phyloP scores from a whole-genome alignment of 2,113 vertebrate species.

The Pyrgilauda ruficollis region DNA sequence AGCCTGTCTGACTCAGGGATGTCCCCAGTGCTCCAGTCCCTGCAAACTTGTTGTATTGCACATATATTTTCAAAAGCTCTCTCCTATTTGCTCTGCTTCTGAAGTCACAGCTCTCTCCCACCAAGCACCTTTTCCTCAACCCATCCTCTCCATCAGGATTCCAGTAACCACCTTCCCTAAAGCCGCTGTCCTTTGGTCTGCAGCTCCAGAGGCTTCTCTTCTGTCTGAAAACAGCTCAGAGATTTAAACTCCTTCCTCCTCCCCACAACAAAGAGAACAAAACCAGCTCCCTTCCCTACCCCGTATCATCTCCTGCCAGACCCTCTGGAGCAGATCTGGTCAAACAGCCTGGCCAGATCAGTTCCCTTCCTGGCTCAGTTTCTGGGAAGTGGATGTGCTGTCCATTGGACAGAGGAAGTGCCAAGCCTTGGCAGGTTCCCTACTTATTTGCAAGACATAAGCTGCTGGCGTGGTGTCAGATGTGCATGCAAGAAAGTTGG shows the following conservation, averaged over 20 bases:
- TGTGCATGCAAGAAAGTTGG: constrained; percentile 48
- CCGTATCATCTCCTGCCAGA: constrained; percentile 11
- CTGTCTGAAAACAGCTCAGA: not conserved
- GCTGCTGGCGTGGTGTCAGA: constrained; percentile 39
- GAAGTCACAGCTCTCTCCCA: not conserved
- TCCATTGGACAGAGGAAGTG: constrained; percentile 41
- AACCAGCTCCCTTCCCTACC: not conserved
- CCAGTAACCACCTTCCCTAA: not conserved
- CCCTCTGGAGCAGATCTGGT: constrained; percentile 7
- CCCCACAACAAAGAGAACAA: not conserved
- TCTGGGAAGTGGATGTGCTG: constrained; percentile 31
- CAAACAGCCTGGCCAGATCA: not conserved
- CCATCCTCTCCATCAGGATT: not conserved
- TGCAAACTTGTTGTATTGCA: not conserved
- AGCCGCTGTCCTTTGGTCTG: not conserved
- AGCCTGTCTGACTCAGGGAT: not conserved
- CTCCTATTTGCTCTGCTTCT: not conserved
- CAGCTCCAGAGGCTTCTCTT: constrained; percentile 11
- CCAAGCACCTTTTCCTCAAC: not conserved
- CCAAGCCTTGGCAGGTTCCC: constrained; percentile 35
- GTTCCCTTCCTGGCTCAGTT: not conserved
- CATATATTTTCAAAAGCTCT: not conserved
- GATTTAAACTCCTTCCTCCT: not conserved
- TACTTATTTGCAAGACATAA: constrained; percentile 55
- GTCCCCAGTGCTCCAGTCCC: not conserved